Evolutionary conservation across 2,888 invertebrate species (phyloP), one percentile per base, ranked within the genome.

Genomic region (Agriopis aurantiaria): DNA sequence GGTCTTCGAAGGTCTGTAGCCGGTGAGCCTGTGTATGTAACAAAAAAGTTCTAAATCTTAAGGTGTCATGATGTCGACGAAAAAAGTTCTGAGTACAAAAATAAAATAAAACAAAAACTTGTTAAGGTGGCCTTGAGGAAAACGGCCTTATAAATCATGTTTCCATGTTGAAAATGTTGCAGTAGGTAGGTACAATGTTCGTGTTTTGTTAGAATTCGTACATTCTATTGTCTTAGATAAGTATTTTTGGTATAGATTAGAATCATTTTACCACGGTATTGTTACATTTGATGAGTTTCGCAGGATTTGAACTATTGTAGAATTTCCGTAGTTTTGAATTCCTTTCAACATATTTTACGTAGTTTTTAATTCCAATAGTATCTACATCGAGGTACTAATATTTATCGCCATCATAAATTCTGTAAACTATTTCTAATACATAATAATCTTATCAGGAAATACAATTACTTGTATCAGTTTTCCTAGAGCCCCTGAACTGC

Each of bases 261-360:
- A 65, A 77, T 77, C 77, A 53, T 61, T 70, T 77, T 77, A 69
- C 75, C 75, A 77, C 74, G 75, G 70, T 59, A 61, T 74, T 69
- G 63, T 71, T 68, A 70, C 64, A 65, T 60, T 57, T 65, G 68
- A 71, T 71, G 73, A 71, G 63, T 65, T 71, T 48, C 23, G 59
- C 53, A 23, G 52, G 0, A 14, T 33, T 46, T 65, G 58, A 46
- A 58, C 46, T 58, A 33, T 33, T 46, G 46, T 58, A 46, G 46
- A 45, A 43, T 73, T 64, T 68, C 65, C 55, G 17, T 49, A 46
- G 12, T 46, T 1, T 46, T 46, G 6, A 10, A 11, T 46, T 3
- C 46, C 12, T 5, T 5, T 33, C 33, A 33, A 33, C 1, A 23
- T 23, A 12, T 12, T 46, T 46, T 46, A 12, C 12, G 11, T 33